Evolutionary conservation across 2,888 invertebrate genomes (phyloP).

Genomic region (Caenorhabditis drosophilae): DNA sequence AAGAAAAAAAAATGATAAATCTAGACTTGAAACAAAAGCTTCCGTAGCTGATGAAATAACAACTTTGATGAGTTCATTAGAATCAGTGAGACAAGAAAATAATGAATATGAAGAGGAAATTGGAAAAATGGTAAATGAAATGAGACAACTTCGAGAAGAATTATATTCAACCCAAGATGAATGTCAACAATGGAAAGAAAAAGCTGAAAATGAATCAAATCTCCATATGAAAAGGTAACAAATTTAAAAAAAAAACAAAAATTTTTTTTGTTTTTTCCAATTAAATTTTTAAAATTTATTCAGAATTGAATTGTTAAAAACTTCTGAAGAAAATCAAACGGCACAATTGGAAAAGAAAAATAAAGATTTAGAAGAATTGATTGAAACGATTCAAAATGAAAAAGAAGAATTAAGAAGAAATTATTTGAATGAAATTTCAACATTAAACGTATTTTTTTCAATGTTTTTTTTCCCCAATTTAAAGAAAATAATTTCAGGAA

Average conservation of each 20-base stretch:
- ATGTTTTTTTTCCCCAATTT: no score
- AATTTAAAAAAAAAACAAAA: neutral
- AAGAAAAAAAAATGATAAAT: neutral
- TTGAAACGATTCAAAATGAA: conserved; percentile 10
- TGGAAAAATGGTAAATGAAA: conserved; percentile 24
- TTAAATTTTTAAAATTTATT: neutral
- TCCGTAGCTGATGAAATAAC: conserved; percentile 57
- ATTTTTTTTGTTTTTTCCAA: conserved; percentile 1
- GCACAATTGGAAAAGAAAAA: conserved; percentile 19
- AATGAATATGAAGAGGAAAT: conserved; percentile 27
- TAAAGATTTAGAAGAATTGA: conserved; percentile 11
- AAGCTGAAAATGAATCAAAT: conserved; percentile 24
- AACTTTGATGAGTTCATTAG: conserved; percentile 54
- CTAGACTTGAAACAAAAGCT: conserved; percentile 24
- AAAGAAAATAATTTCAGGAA: conserved; percentile 19
- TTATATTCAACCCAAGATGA: conserved; percentile 37
- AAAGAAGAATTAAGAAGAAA: conserved; percentile 7
- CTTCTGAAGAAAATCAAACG: neutral
- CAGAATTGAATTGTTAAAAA: conserved; percentile 2
- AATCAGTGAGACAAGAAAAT: conserved; percentile 45
- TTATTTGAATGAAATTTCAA: conserved; percentile 9
- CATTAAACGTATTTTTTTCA: no score
- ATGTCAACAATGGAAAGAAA: conserved; percentile 26
- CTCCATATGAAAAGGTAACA: no score
- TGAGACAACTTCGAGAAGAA: conserved; percentile 32